Conservation (phyloP, 2,888 invertebrate species). For the Salpingus planirostris region DNA sequence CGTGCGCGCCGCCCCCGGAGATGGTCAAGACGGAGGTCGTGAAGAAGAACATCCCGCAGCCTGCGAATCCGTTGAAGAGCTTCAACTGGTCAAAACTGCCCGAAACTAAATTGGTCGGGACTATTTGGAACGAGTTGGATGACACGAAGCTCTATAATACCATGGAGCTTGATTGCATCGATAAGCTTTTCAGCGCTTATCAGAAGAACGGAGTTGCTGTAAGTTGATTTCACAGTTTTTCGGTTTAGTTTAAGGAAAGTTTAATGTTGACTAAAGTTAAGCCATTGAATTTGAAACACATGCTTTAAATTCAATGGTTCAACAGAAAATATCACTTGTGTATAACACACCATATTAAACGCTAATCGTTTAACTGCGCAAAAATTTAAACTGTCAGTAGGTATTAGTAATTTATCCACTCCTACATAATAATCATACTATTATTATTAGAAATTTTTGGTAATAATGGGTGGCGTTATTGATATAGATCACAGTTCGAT, state of each 20-base stretch:
- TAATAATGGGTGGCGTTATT: too few relatives aligned
- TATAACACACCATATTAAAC: too few relatives aligned
- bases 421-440: too few relatives aligned
- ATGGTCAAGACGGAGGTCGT: constrained; percentile 50
- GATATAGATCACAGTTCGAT: too few relatives aligned
- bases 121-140: constrained; percentile 91
- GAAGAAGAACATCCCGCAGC: constrained; percentile 86
- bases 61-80: constrained; percentile 86
- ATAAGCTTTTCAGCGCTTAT: constrained; percentile 90
- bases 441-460: too few relatives aligned
- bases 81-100: constrained; percentile 97
- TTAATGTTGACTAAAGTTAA: too few relatives aligned
- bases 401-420: too few relatives aligned
- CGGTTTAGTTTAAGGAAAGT: neutral
- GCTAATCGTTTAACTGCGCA: too few relatives aligned
- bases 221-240: constrained; percentile 26
- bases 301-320: too few relatives aligned
- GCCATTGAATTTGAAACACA: too few relatives aligned
- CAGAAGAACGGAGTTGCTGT: constrained; percentile 84
- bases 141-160: constrained; percentile 86
- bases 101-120: constrained; percentile 82
- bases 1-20: constrained; percentile 47
- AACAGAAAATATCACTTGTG: too few relatives aligned
- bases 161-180: constrained; percentile 86
- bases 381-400: too few relatives aligned